Percentiles rank a stretch among this genome's conserved stretches.
These are phyloP conservation scores for Mystacides longicornis DNA, from an alignment of 2,888 invertebrate species.

Conservation along the genomic window DNA sequence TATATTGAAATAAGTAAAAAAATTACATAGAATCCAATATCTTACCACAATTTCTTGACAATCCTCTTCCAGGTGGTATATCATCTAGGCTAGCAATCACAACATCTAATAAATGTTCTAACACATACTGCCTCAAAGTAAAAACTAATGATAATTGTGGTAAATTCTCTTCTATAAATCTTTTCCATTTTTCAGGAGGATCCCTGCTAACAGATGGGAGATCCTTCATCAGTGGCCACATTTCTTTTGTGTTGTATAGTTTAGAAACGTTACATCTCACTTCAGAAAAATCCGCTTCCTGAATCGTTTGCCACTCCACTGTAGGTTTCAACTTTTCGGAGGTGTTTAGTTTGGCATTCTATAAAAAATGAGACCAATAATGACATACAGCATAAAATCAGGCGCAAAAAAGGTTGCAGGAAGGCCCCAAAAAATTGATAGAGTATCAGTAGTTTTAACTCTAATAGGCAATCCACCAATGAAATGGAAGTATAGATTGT, in stretches of 20 bases:
- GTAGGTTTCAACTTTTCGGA: too few relatives aligned
- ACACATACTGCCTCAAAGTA: constrained; percentile 31
- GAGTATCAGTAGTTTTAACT: too few relatives aligned
- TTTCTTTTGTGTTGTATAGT: constrained; percentile 29
- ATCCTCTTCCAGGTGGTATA: constrained; percentile 35
- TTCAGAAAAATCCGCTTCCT: constrained; percentile 60
- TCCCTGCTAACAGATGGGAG: constrained; percentile 19
- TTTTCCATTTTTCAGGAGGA: constrained; percentile 20
- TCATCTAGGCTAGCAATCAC: constrained; percentile 33
- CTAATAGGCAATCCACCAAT: too few relatives aligned
- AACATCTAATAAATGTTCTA: constrained; percentile 36
- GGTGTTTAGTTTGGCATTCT: too few relatives aligned
- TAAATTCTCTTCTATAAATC: constrained; percentile 27
- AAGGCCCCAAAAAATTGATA: too few relatives aligned
- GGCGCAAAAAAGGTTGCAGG: too few relatives aligned
- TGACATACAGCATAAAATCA: too few relatives aligned
- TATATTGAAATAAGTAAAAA: constrained; percentile 2
- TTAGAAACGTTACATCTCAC: constrained; percentile 47
- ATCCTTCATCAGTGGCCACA: constrained; percentile 26
- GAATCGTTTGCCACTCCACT: constrained; percentile 59
- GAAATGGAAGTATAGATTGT: too few relatives aligned
- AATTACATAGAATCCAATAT: neutral
- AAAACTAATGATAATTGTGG: constrained; percentile 39
- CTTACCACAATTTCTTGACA: constrained; percentile 29
- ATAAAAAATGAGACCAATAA: too few relatives aligned